Conservation (phyloP, 2,888 invertebrate genomes). For the Ophonus ardosiacus region DNA sequence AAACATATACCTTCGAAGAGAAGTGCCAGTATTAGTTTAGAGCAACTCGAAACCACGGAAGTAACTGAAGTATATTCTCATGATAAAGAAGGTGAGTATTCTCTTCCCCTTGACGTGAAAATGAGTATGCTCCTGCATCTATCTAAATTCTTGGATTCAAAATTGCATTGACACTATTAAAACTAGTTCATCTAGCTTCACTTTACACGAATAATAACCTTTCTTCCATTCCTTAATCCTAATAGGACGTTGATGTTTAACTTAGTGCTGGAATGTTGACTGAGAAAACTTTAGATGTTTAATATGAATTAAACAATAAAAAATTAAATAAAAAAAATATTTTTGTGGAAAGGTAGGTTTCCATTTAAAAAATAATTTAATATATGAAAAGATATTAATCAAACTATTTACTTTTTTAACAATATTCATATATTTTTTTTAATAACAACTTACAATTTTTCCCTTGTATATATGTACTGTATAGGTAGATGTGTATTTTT, state of each 20-base stretch:
- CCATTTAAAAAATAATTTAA: conserved; percentile 25
- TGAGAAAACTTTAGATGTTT: conserved; percentile 26
- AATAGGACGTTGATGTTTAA: conserved; percentile 33
- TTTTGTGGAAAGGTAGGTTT: conserved; percentile 43
- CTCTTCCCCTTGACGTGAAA: conserved; percentile 49
- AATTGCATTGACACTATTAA: conserved; percentile 51
- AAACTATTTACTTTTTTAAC: conserved; percentile 39
- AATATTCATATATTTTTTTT: conserved; percentile 26
- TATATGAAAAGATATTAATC: conserved; percentile 25
- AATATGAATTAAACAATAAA: conserved; percentile 30
- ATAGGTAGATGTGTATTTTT: conserved; percentile 38
- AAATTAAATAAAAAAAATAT: conserved; percentile 19
- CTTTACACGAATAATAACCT: conserved; percentile 42
- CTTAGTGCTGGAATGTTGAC: conserved; percentile 39
- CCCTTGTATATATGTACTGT: conserved; percentile 45
- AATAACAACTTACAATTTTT: conserved; percentile 38
- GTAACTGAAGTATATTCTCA: conserved; percentile 76
- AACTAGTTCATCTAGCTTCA: conserved; percentile 37
- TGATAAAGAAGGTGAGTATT: conserved; percentile 77
- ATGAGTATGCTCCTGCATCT: conserved; percentile 57
- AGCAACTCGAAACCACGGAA: conserved; percentile 73
- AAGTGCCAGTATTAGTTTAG: conserved; percentile 73
- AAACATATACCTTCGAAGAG: conserved; percentile 74
- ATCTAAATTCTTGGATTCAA: conserved; percentile 34
- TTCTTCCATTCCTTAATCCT: conserved; percentile 16